Evolutionary conservation across 2,888 invertebrate genomes (phyloP), one percentile per base, ranked within the genome.

Genomic region (Scaptomyza flava): DNA sequence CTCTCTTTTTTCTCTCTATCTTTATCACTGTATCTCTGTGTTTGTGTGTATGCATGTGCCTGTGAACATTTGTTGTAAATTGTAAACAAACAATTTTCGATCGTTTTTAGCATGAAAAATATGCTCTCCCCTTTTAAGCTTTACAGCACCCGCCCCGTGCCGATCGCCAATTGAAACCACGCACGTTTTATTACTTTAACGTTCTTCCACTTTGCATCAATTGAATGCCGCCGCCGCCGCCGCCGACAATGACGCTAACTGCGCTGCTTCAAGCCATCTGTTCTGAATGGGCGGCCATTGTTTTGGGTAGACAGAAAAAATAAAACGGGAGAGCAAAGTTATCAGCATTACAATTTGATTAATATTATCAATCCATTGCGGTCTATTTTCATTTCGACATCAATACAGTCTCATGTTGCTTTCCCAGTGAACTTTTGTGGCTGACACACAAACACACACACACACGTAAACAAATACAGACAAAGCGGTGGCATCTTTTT

Each of bases 391-490:
- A 77, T 69, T 72, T 67, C 46, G 59, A 70, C 63, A 78, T 60
- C 59, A 47, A 54, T 45, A 67, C 68, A 67, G 72, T 78, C 69
- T 82, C 70, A 68, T 70, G 73, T 81, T 82, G 87, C 81, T 87
- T 84, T 82, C 70, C 68, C 70, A 76, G 54, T 82, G 87, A 87
- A 82, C 87, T 82, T 87, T 84, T 83, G 84, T 66, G 78, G 87
- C 67, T 47, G 66, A 52, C 62, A 66, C 47, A 68, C 45, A 84
- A 14, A 58, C 38, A 52, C 52, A 68, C 47, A 45, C 27, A 45
- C 38, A 38, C 41, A n/a, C 20, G 52, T 12, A 48, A 20, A 63
- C 23, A 42, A 7, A 33, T 17, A 41, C 12, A 60, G 17, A 50
- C 58, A 70, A 38, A 62, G 62, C 60, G 63, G 61, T 87, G 73